Evolutionary conservation across 1,140 invertebrate species (phyloP).

Genomic region (Bombus terrestris): DNA sequence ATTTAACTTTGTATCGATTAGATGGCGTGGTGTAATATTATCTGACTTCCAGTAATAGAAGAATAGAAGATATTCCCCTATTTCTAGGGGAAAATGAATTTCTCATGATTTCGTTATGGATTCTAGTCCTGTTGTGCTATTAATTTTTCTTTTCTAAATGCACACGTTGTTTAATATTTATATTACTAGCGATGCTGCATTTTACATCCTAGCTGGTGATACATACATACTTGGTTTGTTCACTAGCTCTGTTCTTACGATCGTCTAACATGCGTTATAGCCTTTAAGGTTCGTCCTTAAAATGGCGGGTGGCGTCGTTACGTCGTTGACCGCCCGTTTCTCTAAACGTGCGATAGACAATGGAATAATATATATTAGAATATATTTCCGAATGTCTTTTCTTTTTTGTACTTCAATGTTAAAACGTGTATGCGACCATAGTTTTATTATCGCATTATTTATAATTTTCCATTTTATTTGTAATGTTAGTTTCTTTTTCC

Average conservation of each 20-base stretch:
- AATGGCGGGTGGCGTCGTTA: conserved; percentile 54
- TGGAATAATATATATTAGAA: background rate
- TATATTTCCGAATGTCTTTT: background rate
- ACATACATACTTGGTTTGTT: conserved; percentile 36
- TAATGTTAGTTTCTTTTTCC: background rate
- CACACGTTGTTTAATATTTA: conserved; percentile 48
- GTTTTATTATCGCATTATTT: background rate
- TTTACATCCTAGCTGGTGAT: conserved; percentile 55
- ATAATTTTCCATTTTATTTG: background rate
- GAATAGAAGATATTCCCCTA: too few species aligned
- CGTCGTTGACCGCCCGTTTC: conserved; percentile 52
- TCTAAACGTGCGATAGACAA: background rate
- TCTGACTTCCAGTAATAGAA: background rate
- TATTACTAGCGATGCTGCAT: conserved; percentile 38
- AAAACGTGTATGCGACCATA: background rate
- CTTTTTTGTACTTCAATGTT: background rate
- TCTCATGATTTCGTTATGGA: conserved; percentile 3
- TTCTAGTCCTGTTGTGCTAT: conserved; percentile 15
- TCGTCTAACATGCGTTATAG: conserved; percentile 47
- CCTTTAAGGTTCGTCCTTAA: conserved; percentile 56
- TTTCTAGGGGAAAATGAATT: background rate
- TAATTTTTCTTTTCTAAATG: conserved; percentile 55
- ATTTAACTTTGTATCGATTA: background rate
- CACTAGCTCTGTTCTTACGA: conserved; percentile 16
- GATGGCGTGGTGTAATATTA: too few species aligned